A percentile compares a stretch with the other conserved stretches of the same genome.
Evolutionary conservation across 2,888 invertebrate genomes (phyloP).

Genomic region (Orthonychiurus folsomi): DNA sequence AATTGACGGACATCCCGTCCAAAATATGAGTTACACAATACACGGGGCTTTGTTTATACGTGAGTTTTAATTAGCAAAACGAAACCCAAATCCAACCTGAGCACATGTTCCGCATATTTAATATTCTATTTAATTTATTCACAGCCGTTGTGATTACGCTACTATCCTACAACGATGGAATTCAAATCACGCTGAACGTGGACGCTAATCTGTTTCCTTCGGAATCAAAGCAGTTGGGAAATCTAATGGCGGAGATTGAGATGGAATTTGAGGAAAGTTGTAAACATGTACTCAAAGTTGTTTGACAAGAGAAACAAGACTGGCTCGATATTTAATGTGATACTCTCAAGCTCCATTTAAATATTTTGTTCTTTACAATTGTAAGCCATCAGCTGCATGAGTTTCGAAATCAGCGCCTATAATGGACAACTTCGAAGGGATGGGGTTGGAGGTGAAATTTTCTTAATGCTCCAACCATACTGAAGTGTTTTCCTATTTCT

Average conservation of each 20-base stretch:
- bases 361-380: not conserved
- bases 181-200: not conserved
- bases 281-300: too few relatives aligned
- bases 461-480: too few relatives aligned
- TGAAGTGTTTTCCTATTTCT: too few relatives aligned
- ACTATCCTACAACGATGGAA: not conserved
- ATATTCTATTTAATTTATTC: slow-evolving; percentile 1
- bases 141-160: not conserved
- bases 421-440: too few relatives aligned
- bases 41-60: not conserved
- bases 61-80: not conserved
- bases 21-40: not conserved
- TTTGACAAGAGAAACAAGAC: not conserved
- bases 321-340: too few relatives aligned
- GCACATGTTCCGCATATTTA: not conserved
- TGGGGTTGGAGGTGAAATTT: too few relatives aligned
- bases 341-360: not conserved
- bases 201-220: not conserved
- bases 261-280: not conserved
- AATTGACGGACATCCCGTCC: not conserved
- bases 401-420: not conserved
- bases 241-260: not conserved
- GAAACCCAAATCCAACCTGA: not conserved
- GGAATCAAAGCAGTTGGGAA: not conserved
- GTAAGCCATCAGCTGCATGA: not conserved